Conservation (phyloP, 2,888 invertebrate species). For the Cheilosia pagana region DNA sequence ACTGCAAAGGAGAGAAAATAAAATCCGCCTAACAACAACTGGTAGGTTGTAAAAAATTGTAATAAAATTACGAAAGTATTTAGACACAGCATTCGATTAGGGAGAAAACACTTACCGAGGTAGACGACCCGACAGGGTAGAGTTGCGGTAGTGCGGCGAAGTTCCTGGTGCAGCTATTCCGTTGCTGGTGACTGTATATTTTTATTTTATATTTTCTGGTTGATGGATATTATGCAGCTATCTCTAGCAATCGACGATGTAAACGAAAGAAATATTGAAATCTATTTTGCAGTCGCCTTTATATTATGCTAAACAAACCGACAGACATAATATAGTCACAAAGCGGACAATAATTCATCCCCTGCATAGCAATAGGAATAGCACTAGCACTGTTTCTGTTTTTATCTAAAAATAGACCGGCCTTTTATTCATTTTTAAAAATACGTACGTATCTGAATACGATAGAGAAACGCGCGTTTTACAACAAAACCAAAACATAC, state of each 20-base stretch:
- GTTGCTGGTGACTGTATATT: no score
- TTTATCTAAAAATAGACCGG: conserved; percentile 65
- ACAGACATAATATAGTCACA: conserved; percentile 19
- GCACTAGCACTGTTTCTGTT: conserved; percentile 45
- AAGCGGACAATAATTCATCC: neutral
- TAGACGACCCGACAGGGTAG: neutral
- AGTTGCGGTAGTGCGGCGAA: no score
- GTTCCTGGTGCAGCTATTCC: no score
- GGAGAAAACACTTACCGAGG: conserved; percentile 29
- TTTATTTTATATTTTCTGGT: neutral
- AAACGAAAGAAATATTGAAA: neutral
- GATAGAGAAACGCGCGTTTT: conserved; percentile 48
- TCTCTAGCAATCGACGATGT: neutral
- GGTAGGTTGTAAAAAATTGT: neutral
- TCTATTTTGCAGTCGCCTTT: neutral
- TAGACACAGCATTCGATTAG: neutral
- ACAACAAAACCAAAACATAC: conserved; percentile 67
- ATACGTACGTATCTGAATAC: conserved; percentile 18
- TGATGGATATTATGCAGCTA: no score
- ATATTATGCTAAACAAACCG: conserved; percentile 11
- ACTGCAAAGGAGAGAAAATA: neutral
- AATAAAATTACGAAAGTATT: neutral
- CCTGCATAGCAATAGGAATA: conserved; percentile 26
- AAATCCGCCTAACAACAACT: neutral
- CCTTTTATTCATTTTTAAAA: conserved; percentile 44